Conservation (phyloP, 2,888 invertebrate genomes). For the Conus canariensis region DNA sequence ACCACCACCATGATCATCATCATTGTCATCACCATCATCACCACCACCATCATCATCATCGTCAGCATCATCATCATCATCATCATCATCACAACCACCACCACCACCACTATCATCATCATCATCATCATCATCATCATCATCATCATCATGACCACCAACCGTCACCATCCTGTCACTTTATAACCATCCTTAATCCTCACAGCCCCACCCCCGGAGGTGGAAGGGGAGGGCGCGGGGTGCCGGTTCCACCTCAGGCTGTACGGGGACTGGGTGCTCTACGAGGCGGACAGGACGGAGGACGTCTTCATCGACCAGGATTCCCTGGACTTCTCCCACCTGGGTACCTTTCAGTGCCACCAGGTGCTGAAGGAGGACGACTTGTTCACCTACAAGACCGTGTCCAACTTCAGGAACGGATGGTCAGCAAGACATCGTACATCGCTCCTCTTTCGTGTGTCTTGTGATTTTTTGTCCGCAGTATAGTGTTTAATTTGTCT, state of each 20-base stretch:
- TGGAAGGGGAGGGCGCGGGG: too few species aligned
- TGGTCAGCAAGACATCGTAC: slow-evolving; percentile 63
- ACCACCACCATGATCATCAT: too few species aligned
- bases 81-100: not conserved
- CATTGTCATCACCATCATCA: not conserved
- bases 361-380: slow-evolving; percentile 62
- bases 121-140: too few species aligned
- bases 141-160: too few species aligned
- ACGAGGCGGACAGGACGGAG: slow-evolving; percentile 64
- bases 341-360: slow-evolving; percentile 71
- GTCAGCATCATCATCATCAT: not conserved
- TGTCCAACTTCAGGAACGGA: slow-evolving; percentile 72
- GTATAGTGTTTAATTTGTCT: too few species aligned
- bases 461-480: too few species aligned
- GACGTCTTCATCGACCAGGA: slow-evolving; percentile 66
- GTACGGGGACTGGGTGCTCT: slow-evolving; percentile 70
- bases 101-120: too few species aligned
- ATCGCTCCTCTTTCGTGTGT: too few species aligned
- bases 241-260: slow-evolving; percentile 43
- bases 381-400: slow-evolving; percentile 64
- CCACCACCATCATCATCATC: not conserved
- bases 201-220: too few species aligned
- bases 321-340: slow-evolving; percentile 62
- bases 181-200: too few species aligned
- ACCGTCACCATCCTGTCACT: too few species aligned